These are phyloP conservation scores for Grapholita molesta DNA, from an alignment of 1,140 invertebrate species.

Conservation along the genomic window DNA sequence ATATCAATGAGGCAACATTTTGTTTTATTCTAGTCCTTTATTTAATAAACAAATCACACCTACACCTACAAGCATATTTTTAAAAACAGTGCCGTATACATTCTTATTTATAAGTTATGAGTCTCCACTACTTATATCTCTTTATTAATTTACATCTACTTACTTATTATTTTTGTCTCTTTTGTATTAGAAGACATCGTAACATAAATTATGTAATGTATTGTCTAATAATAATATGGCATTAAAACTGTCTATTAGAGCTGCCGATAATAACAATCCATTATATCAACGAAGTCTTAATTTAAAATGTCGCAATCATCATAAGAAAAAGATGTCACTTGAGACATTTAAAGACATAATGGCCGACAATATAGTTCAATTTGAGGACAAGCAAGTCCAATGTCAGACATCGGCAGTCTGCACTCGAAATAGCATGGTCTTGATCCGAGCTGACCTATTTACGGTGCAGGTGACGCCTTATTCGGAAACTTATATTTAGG, in stretches of 20 bases:
- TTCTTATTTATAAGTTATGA: too few species aligned
- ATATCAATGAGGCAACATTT: too few species aligned
- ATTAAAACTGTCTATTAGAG: background rate
- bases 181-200: too few species aligned
- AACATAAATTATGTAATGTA: too few species aligned
- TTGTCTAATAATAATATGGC: background rate
- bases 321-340: background rate
- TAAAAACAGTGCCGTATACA: too few species aligned
- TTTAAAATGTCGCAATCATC: background rate
- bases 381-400: slow-evolving; percentile 8
- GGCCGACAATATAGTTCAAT: background rate
- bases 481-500: slow-evolving; percentile 12
- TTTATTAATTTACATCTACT: too few species aligned
- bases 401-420: slow-evolving; percentile 1
- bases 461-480: slow-evolving; percentile 6
- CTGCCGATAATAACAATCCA: background rate
- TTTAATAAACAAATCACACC: too few species aligned
- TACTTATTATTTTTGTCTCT: too few species aligned
- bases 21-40: too few species aligned
- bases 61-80: too few species aligned
- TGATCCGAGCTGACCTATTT: slow-evolving; percentile 15
- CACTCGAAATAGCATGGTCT: slow-evolving; percentile 5
- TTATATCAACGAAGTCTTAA: background rate
- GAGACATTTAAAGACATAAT: background rate
- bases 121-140: too few species aligned